Percentiles rank a stretch among this genome's conserved stretches.
phyloP scores from a whole-genome alignment of 2,888 invertebrate genomes.

The Melanargia galathea region DNA sequence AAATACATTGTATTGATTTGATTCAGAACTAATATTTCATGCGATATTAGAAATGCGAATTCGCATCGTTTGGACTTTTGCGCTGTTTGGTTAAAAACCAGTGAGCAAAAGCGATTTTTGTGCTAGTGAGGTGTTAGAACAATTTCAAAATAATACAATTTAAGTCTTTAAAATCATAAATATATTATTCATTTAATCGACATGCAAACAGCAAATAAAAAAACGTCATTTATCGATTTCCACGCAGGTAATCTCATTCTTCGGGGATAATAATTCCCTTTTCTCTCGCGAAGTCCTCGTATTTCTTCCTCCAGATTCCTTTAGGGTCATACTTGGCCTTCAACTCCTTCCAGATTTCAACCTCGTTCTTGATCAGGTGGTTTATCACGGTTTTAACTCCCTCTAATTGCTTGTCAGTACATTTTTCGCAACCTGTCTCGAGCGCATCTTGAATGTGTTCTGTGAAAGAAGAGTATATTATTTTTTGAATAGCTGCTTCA shows the following conservation, averaged over 20 bases:
- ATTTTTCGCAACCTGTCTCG: constrained; percentile 83
- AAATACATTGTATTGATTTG: too few species aligned
- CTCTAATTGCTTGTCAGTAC: constrained; percentile 82
- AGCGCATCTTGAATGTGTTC: constrained; percentile 84
- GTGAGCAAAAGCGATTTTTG: background rate
- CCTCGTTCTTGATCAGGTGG: constrained; percentile 85
- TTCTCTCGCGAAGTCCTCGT: constrained; percentile 81
- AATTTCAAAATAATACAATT: background rate
- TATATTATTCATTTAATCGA: background rate
- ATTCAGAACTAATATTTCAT: too few species aligned
- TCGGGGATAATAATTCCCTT: constrained; percentile 62
- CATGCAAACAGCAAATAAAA: background rate
- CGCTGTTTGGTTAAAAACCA: too few species aligned
- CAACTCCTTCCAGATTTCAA: constrained; percentile 84
- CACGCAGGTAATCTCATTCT: background rate
- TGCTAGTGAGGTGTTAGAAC: too few species aligned
- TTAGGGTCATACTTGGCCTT: constrained; percentile 86
- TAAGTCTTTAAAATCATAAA: background rate
- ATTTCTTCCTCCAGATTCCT: constrained; percentile 84
- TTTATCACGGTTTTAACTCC: constrained; percentile 84
- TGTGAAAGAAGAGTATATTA: constrained; percentile 48
- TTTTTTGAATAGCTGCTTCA: too few species aligned
- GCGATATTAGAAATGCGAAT: too few species aligned
- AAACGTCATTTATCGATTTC: background rate
- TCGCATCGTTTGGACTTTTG: too few species aligned